Percentiles rank a stretch among this genome's conserved stretches.
phyloP scores from a whole-genome alignment of 2,888 invertebrate genomes.

The Catotricha subobsoleta region DNA sequence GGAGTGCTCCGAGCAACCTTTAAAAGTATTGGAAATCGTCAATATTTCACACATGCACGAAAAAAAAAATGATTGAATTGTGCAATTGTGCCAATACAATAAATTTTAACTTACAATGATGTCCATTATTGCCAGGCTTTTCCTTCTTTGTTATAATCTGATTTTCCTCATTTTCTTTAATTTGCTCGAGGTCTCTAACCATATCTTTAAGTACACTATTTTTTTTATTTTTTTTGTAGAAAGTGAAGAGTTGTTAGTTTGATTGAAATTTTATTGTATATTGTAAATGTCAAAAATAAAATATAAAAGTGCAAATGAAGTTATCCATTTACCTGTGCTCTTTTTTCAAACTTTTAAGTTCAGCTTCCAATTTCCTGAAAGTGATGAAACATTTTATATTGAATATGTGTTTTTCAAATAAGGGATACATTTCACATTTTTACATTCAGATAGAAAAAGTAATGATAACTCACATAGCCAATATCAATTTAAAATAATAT shows the following conservation, averaged over 20 bases:
- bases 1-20: conserved; percentile 7
- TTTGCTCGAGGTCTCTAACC: conserved; percentile 11
- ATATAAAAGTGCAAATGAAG: background rate
- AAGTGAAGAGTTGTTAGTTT: background rate
- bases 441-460: no score
- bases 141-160: conserved; percentile 1
- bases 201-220: conserved; percentile 11
- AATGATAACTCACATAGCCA: no score
- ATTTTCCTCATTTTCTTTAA: conserved; percentile 9
- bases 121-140: conserved; percentile 1
- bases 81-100: no score
- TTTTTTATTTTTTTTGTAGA: background rate
- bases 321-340: conserved; percentile 8
- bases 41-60: background rate
- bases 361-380: conserved; percentile 10
- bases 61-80: no score
- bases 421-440: no score
- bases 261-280: background rate
- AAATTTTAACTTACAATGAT: conserved; percentile 6
- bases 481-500: no score
- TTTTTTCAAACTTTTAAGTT: conserved; percentile 10
- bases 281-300: background rate
- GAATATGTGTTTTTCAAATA: background rate
- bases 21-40: background rate
- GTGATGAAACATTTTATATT: background rate